Evolutionary conservation across 2,797 vertebrate genomes (phyloP).

Genomic region (Carapus acus): DNA sequence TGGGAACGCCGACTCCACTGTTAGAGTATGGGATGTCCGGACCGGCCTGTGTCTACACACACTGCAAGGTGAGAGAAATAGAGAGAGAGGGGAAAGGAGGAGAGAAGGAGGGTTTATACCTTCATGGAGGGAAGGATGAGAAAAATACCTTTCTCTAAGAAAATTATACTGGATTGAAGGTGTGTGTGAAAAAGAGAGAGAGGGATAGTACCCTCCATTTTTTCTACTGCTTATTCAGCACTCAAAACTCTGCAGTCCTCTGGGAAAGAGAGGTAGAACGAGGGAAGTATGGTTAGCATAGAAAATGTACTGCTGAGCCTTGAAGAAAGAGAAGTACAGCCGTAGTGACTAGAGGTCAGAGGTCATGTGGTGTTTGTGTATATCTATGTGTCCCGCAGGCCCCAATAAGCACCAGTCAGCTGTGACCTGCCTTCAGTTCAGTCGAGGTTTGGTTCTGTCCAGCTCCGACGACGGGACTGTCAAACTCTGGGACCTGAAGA

Average conservation of each 20-base stretch:
- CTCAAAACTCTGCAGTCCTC: not conserved
- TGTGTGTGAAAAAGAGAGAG: not conserved
- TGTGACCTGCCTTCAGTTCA: slow-evolving; percentile 96
- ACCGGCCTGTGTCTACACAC: slow-evolving; percentile 95
- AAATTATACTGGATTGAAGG: not conserved
- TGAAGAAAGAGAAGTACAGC: no score
- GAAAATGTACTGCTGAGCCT: no score
- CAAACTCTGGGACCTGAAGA: slow-evolving; percentile 95
- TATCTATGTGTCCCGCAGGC: slow-evolving; percentile 66
- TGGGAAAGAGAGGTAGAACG: not conserved
- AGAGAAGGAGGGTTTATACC: no score
- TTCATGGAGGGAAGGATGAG: not conserved
- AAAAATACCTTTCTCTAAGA: no score
- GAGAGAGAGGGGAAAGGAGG: no score
- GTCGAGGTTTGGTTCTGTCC: slow-evolving; percentile 91
- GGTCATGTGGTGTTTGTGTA: not conserved
- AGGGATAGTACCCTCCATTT: not conserved
- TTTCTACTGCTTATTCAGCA: not conserved
- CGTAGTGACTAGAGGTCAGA: not conserved
- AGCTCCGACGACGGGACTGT: slow-evolving; percentile 95
- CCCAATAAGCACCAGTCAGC: slow-evolving; percentile 93
- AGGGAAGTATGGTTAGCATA: no score
- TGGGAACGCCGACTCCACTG: slow-evolving; percentile 92
- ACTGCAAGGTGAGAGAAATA: slow-evolving; percentile 77
- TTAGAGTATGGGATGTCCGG: slow-evolving; percentile 93